These are phyloP conservation scores for Limanda limanda DNA, from an alignment of 2,113 vertebrate genomes.

Conservation along the genomic window DNA sequence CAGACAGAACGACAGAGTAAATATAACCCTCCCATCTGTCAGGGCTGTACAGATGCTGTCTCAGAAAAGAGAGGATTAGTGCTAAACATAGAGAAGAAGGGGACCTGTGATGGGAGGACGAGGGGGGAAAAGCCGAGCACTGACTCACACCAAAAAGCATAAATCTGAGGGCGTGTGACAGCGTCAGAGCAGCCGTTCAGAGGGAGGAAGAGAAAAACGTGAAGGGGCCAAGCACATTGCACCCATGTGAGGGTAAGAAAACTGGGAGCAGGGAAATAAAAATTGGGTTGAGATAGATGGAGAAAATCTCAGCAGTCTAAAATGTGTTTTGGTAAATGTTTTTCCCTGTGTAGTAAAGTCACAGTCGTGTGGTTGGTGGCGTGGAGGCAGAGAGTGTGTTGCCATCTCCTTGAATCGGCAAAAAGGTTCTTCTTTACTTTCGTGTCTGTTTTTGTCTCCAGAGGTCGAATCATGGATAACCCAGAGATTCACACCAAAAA, in stretches of 20 bases:
- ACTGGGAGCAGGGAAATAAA: conserved; percentile 21
- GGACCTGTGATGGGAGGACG: conserved; percentile 41
- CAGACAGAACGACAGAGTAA: conserved; percentile 47
- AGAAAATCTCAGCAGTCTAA: conserved; percentile 11
- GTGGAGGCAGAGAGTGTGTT: neutral
- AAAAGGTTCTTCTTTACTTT: neutral
- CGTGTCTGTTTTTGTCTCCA: neutral
- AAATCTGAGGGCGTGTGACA: conserved; percentile 52
- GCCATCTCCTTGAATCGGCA: neutral
- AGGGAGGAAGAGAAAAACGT: conserved; percentile 52
- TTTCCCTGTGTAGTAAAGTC: neutral
- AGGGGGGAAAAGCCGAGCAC: conserved; percentile 20
- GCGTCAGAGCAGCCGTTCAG: conserved; percentile 52
- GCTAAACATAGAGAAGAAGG: conserved; percentile 65
- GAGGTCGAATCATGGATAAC: neutral
- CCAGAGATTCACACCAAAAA: neutral
- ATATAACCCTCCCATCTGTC: conserved; percentile 63
- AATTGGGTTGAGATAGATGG: neutral
- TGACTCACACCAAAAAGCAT: conserved; percentile 58
- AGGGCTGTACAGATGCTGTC: conserved; percentile 63
- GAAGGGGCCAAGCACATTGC: conserved; percentile 9
- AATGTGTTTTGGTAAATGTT: conserved; percentile 26
- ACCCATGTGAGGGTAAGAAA: conserved; percentile 18
- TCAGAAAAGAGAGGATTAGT: conserved; percentile 67
- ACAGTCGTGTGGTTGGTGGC: neutral